Evolutionary conservation across 2,888 invertebrate genomes (phyloP), one percentile per base, ranked within the genome.

Genomic region (Cephus spinipes): DNA sequence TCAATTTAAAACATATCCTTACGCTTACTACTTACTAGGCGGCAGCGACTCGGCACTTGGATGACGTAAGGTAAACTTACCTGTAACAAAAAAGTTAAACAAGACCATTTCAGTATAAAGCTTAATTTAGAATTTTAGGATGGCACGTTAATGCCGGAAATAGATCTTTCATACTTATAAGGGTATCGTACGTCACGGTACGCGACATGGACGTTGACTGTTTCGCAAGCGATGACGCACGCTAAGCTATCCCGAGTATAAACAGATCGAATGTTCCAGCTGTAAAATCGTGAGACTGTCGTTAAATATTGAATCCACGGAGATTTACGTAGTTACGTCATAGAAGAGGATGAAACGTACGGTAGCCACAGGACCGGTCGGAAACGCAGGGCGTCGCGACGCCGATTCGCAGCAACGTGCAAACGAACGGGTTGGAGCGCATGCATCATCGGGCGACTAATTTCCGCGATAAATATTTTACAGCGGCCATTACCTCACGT

Each of bases 401-500:
- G 71, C 71, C 71, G 71, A 71, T 71, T 32, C 71, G 9, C 32
- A 33, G 31, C 71, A 71, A 71, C 31, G 71, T 33, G 71, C 71
- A 33, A 33, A 33, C 71, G 71, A 71, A 33, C 71, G 33, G 15
- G 33, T 15, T 71, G 32, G 79, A 81, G 82, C 78, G 84, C 86
- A 86, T 88, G 87, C 85, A 86, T 89, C 88, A 89, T 89, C 88
- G 86, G 81, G 85, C 86, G 88, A 87, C 89, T 89, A 89, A 89
- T 89, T 89, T 88, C 85, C 84, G 84, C 87, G 87, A 89, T 89
- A 89, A 89, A 89, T 88, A 89, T 89, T 89, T 89, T 88, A 89
- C 88, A 84, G 83, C 85, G 84, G 86, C 87, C 89, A 89, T 89
- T 89, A 89, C 87, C 86, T 82, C 74, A n/a, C 74, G 85, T 82